phyloP scores from a whole-genome alignment of 1,140 invertebrate genomes.

The Phymorhynchus buccinoides region DNA sequence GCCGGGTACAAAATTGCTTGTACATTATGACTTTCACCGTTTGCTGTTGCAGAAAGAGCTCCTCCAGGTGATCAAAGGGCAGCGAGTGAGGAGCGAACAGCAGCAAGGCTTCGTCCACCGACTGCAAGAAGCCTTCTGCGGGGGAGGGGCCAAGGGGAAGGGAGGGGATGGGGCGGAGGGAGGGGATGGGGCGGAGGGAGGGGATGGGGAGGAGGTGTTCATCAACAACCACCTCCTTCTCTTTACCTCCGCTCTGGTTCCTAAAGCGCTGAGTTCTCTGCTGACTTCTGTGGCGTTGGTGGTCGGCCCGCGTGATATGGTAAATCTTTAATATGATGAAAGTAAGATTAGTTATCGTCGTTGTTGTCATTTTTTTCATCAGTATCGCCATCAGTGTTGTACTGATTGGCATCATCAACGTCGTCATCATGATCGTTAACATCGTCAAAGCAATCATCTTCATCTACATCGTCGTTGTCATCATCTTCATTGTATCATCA shows the following conservation, averaged over 20 bases:
- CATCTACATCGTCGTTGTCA: no score
- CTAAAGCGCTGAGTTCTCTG: conserved; percentile 57
- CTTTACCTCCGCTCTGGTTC: conserved; percentile 60
- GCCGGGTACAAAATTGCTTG: no score
- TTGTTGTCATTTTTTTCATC: no score
- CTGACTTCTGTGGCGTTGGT: conserved; percentile 55
- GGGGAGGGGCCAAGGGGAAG: neutral
- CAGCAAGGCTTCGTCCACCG: conserved; percentile 29
- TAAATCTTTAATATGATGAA: no score
- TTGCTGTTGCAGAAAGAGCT: conserved; percentile 48
- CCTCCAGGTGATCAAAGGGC: conserved; percentile 43
- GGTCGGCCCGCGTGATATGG: conserved; percentile 40
- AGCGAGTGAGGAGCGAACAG: neutral
- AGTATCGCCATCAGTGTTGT: no score
- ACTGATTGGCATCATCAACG: no score
- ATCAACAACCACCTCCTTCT: conserved; percentile 58
- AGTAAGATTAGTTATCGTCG: no score
- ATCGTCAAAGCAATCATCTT: no score
- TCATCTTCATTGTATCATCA: no score
- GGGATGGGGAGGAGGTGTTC: conserved; percentile 43
- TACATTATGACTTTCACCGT: no score
- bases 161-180: conserved; percentile 40
- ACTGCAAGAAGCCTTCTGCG: no score
- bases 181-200: neutral
- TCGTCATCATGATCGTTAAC: no score